Conservation (phyloP, 2,888 invertebrate species). For the Caenorhabditis imperialis region DNA sequence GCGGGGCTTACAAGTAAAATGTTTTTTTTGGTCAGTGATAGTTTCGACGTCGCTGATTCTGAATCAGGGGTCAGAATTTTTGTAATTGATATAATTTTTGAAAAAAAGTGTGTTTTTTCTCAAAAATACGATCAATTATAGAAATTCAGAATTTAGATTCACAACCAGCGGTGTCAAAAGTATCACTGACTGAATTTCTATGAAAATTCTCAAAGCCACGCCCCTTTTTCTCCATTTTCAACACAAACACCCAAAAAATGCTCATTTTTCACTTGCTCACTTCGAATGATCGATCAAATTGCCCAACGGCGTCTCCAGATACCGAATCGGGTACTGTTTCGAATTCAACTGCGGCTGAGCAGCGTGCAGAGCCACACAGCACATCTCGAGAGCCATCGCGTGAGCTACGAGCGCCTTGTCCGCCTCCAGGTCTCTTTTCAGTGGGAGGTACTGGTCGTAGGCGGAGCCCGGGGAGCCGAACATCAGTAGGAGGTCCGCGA, state of each 20-base stretch:
- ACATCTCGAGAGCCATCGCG: slow-evolving; percentile 87
- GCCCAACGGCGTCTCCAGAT: slow-evolving; percentile 90
- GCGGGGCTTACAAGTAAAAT: too few relatives aligned
- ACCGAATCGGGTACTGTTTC: slow-evolving; percentile 82
- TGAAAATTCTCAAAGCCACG: too few relatives aligned
- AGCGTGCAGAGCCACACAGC: slow-evolving; percentile 64
- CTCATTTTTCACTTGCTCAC: too few relatives aligned
- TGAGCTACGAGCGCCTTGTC: slow-evolving; percentile 95
- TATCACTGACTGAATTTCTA: too few relatives aligned
- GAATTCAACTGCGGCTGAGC: slow-evolving; percentile 83
- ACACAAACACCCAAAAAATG: not conserved
- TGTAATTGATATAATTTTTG: too few relatives aligned
- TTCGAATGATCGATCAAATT: slow-evolving; percentile 31
- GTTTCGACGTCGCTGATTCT: too few relatives aligned
- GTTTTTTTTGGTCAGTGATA: too few relatives aligned
- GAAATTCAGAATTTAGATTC: too few relatives aligned
- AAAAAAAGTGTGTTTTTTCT: too few relatives aligned
- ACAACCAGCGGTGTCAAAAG: too few relatives aligned
- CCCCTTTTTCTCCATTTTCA: not conserved
- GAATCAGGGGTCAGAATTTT: too few relatives aligned
- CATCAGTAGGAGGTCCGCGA: slow-evolving; percentile 96
- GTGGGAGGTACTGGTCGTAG: slow-evolving; percentile 87
- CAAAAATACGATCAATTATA: too few relatives aligned
- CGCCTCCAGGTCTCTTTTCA: slow-evolving; percentile 96
- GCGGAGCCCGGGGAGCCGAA: slow-evolving; percentile 81